Base-by-base conservation (phyloP, 2,797 vertebrate species). In the Centropyge bicolor region DNA sequence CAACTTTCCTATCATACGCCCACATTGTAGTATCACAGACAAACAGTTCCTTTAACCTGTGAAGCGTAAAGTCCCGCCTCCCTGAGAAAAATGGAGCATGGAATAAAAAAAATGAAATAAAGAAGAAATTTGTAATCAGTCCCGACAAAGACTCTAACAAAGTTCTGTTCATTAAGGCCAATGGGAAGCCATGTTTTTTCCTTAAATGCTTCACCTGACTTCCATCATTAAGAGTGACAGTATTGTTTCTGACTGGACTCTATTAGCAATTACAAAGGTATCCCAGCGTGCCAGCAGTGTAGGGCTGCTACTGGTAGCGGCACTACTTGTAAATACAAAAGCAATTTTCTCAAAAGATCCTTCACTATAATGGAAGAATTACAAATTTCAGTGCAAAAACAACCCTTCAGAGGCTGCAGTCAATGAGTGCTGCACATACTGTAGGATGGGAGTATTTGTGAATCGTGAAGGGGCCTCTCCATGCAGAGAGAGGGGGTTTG, bases 341-440 rank as follows among this genome's bases (percentile, higher is more conserved):
- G 82, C 88, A 82, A 71, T 89, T 87, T 91, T 78, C 78, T 81
- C 75, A 76, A 86, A 80, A 82, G 52, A 67, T 36, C 74, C 49
- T 87, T 84, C 67, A 78, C 52, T 56, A 16, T 82, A 76, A 83
- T 76, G 65, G 52, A 76, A 61, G 59, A 56, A 72, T 84, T 88
- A 49, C 46, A 68, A 43, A 72, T 54, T 52, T 70, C 48, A 43
- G 20, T 82, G 61, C 71, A 84, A 82, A 82, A 85, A 84, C 73
- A 88, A 84, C 48, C 74, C 75, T 82, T 80, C 56, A 63, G 49
- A 75, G 48, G 76, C 74, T 38, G 35, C 36, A 54, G 72, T 67
- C 76, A 83, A 60, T 72, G 81, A 87, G 75, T 67, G 70, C 40
- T 22, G 43, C 11, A 16, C 52, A 48, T 59, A 40, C 43, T 27